phyloP scores from a whole-genome alignment of 2,797 vertebrate genomes.

The Hephaestus fuliginosus region DNA sequence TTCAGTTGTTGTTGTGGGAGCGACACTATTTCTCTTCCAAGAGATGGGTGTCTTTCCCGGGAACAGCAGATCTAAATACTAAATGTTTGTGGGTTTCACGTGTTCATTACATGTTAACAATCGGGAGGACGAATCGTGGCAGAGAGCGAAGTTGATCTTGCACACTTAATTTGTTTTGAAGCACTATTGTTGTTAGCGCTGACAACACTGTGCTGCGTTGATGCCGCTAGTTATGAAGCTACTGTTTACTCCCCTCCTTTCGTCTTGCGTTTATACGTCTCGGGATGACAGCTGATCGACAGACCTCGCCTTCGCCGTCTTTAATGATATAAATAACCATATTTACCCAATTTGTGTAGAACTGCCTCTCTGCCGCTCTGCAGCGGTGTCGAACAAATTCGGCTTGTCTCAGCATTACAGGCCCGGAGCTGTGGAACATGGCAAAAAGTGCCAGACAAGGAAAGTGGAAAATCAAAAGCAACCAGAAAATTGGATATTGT shows the following conservation, averaged over 20 bases:
- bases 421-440: not conserved
- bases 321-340: not conserved
- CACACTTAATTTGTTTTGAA: not conserved
- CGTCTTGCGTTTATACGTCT: not conserved
- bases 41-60: not conserved
- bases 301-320: not conserved
- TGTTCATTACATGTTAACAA: not conserved
- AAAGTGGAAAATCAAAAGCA: constrained; percentile 13
- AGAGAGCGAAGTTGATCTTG: not conserved
- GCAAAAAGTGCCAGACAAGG: not conserved
- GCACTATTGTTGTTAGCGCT: too few relatives aligned
- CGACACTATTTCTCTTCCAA: not conserved
- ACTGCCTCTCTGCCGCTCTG: not conserved
- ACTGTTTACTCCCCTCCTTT: not conserved
- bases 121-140: not conserved
- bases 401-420: not conserved
- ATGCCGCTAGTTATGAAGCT: not conserved
- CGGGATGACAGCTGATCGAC: not conserved
- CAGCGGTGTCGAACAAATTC: not conserved
- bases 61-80: not conserved
- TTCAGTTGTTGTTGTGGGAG: not conserved
- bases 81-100: not conserved
- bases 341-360: not conserved
- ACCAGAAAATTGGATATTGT: not conserved
- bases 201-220: not conserved